Conservation (phyloP, 1,140 invertebrate species). For the Panonychus citri region DNA sequence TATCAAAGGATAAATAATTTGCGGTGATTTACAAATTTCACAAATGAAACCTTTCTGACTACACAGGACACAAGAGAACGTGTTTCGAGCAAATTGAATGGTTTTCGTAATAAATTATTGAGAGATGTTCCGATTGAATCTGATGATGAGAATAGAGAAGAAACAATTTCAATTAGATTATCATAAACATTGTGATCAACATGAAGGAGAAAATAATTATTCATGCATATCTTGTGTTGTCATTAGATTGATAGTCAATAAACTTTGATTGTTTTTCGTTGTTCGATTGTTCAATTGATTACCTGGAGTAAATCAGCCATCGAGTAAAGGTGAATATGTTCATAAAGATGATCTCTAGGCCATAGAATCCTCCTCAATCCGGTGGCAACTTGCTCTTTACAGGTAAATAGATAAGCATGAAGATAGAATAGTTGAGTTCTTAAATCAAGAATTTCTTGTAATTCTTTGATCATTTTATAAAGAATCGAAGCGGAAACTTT, state of each 20-base stretch:
- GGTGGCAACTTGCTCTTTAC: conserved; percentile 54
- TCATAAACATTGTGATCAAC: no score
- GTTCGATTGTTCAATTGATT: conserved; percentile 11
- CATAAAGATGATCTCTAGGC: conserved; percentile 68
- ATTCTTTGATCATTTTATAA: conserved; percentile 47
- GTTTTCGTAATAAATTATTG: conserved; percentile 48
- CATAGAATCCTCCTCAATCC: conserved; percentile 53
- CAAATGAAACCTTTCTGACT: conserved; percentile 81
- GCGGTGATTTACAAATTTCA: conserved; percentile 60
- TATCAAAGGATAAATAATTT: conserved; percentile 75
- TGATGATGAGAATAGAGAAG: conserved; percentile 17
- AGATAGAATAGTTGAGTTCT: conserved; percentile 61
- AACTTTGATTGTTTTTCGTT: no score
- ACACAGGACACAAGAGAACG: conserved; percentile 60
- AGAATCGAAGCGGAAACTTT: conserved; percentile 48
- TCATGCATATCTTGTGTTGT: no score
- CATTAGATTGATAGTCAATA: no score
- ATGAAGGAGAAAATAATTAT: no score
- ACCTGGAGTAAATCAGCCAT: conserved; percentile 27
- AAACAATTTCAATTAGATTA: neutral
- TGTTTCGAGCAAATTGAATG: conserved; percentile 53
- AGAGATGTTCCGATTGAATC: conserved; percentile 49
- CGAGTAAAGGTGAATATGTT: conserved; percentile 71
- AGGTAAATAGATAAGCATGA: conserved; percentile 67
- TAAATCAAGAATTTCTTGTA: conserved; percentile 41